Evolutionary conservation across 1,140 invertebrate species (phyloP), one percentile per base, ranked within the genome.

Genomic region (Vanessa atalanta): DNA sequence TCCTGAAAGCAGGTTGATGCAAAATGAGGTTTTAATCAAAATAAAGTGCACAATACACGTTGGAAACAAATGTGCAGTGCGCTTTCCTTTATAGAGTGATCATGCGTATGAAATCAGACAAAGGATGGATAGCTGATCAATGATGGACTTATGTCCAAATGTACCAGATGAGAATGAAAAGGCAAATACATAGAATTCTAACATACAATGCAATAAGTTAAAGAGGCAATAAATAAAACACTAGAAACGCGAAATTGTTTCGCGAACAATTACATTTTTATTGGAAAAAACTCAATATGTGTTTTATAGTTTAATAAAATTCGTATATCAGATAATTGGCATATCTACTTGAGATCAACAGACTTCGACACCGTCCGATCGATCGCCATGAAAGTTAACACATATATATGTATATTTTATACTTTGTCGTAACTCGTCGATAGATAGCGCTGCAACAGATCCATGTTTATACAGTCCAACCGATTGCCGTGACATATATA

Each of bases 81-180:
- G 15, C 51, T 53, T n/a, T 53, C 7, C 51, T 31, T 31, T n/a
- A 53, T n/a, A 37, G 26, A 12, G 51, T 63, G 23, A 61, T 70
- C 47, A 61, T 50, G 68, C 47, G 68, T 60, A 70, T 50, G 55
- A 69, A 70, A 61, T 26, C 47, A 20, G 43, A 63, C 47, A 60
- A 63, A 70, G n/a, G 23, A 70, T 15, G 61, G 5, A 13, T 2
- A 23, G 37, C 15, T 47, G 47, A 50, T 57, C 43, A 70, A 15
- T 61, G 14, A 37, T 37, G 57, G 57, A 31, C 0, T 31, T 1
- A 61, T n/a, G 15, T n/a, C 37, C 31, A 61, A 14, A 43, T 2
- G 37, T 43, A 37, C 13, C 4, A 13, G 31, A 43, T 61, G 47
- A 0, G 3, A 14, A 61, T 61, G 20, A 57, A 57, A n/a, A 57